Base-by-base conservation (phyloP, 2,113 vertebrate species). In the Shinisaurus crocodilurus region DNA sequence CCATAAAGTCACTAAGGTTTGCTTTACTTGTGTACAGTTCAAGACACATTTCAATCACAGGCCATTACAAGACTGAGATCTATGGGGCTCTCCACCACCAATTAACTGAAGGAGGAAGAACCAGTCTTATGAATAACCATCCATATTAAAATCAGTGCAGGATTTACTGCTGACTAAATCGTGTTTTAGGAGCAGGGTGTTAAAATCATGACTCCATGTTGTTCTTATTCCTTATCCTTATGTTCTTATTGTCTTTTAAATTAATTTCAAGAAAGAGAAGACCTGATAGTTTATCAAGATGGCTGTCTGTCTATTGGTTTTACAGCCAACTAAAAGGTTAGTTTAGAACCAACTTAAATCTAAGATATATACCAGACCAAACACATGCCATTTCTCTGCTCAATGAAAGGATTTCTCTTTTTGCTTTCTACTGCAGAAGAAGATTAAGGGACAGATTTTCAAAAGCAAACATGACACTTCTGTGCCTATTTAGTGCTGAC, bases 401-500 rank as follows among this genome's bases (percentile, higher is more conserved):
- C 83, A 80, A 45, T 86, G 70, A 90, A 86, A 70, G 83, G 45
- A 86, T 80, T 80, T 48, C 40, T 57, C 57, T 69, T 85, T 69
- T 86, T 80, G n/a, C 74, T 80, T 80, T 85, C 63, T 67, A 69
- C 89, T 85, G 63, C 48, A 86, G 89, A 90, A 85, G 74, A 84
- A 84, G 88, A 90, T 86, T 85, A 86, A 86, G 83, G 89, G 74
- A 83, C 89, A 90, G 89, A 79, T 80, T 90, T 80, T 86, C 74
- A 90, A 86, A 90, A 90, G 82, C 76, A 90, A 90, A 90, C 89
- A 90, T 90, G 83, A 90, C 82, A 90, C 89, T 90, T 90, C 48
- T 12, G 75, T 86, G 89, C 75, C 74, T 90, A 63, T 80, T 90
- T 90, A 77, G 89, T 90, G 74, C 83, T 86, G 83, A 80, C 89